Base-by-base conservation (phyloP, 2,797 vertebrate genomes). In the Helostoma temminkii region DNA sequence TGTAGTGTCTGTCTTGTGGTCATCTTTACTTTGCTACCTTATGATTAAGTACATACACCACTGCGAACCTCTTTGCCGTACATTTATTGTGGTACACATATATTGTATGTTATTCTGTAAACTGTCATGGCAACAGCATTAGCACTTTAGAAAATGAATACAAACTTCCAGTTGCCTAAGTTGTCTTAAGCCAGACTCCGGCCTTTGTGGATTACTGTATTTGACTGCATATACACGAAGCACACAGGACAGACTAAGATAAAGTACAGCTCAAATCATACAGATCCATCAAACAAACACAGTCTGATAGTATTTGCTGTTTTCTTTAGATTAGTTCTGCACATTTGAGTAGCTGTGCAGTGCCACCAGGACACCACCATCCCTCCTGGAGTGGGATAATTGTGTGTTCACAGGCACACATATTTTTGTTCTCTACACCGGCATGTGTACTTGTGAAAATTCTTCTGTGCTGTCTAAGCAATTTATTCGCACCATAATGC, bases 291-390 rank as follows among this genome's bases (percentile, higher is more conserved):
- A 71, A 55, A 66, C 79, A 87, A 89, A 89, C 84, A 88, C 2
- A 66, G 80, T 88, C 81, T 81, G 74, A 83, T 71, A n/a, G 22
- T 79, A 55, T 88, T 88, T 86, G 67, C 70, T 36, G 36, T 57
- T 88, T 79, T 52, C 70, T 79, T 79, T 60, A 47, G 60, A 60
- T 81, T 62, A 71, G n/a, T 58, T 81, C 37, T 82, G 75, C 45
- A 76, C 71, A 69, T 82, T 84, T 82, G 84, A 85, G 16, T 53
- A 79, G 70, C 83, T 86, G 70, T 54, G 68, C 57, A 16, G 12
- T 15, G 49, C 71, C 84, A 75, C 70, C 74, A 70, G 78, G 74
- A 73, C 57, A 45, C 46, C 25, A 1, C n/a, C 63, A 22, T 65
- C 46, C 64, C 63, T 9, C 52, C 69, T 42, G 69, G 54, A 69